phyloP scores from a whole-genome alignment of 2,113 vertebrate genomes.

The Myotis lucifugus region DNA sequence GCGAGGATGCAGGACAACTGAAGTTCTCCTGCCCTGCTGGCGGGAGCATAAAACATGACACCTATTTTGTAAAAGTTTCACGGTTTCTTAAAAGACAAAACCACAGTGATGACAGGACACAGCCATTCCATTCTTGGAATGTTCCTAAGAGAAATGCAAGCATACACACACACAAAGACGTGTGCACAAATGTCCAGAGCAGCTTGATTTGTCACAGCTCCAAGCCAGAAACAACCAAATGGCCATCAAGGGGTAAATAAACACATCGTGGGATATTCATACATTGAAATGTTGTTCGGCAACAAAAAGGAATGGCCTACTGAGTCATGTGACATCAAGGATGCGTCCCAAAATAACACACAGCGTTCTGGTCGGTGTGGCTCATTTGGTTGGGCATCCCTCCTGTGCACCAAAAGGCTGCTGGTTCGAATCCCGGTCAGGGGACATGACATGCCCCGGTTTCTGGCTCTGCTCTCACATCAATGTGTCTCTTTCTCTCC shows the following conservation, averaged over 20 bases:
- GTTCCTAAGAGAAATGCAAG: not conserved
- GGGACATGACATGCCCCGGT: too few species aligned
- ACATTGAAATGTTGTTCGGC: not conserved
- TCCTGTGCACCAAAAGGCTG: too few species aligned
- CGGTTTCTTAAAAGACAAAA: slow-evolving; percentile 1
- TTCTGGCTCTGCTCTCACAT: too few species aligned
- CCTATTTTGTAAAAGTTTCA: not conserved
- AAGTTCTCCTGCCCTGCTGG: not conserved
- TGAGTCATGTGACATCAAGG: not conserved
- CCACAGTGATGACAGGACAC: not conserved
- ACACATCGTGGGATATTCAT: not conserved
- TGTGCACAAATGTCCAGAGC: not conserved
- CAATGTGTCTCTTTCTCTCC: too few species aligned
- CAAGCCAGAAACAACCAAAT: not conserved
- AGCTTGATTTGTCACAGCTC: not conserved
- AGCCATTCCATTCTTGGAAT: not conserved
- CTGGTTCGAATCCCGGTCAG: too few species aligned
- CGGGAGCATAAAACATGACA: not conserved
- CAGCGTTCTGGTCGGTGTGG: too few species aligned
- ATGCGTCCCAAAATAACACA: not conserved
- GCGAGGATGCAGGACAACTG: not conserved
- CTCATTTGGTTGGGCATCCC: too few species aligned
- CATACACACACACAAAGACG: not conserved
- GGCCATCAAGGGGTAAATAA: not conserved
- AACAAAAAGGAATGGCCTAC: not conserved